These are phyloP conservation scores for Caenorhabditis tropicalis DNA, from an alignment of 1,140 invertebrate genomes.

Conservation along the genomic window DNA sequence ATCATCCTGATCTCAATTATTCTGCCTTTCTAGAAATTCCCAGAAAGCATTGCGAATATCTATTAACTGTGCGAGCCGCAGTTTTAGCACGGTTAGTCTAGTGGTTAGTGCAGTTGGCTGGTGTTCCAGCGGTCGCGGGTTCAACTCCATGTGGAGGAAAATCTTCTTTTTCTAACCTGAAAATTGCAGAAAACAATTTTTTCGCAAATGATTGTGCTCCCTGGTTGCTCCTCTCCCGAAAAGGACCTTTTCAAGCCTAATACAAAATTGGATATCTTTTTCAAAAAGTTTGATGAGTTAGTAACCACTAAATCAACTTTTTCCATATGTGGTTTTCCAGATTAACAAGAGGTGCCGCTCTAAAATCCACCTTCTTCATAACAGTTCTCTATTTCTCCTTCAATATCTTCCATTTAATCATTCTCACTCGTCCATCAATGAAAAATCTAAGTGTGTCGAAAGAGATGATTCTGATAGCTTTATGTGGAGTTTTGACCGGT, in stretches of 20 bases:
- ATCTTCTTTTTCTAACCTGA: too few species aligned
- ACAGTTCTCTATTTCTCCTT: neutral
- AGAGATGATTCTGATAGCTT: neutral
- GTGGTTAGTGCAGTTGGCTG: too few species aligned
- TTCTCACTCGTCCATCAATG: neutral
- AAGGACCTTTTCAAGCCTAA: neutral
- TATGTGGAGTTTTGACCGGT: constrained; percentile 8
- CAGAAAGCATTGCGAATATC: too few species aligned
- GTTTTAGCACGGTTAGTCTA: too few species aligned
- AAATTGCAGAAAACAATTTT: too few species aligned
- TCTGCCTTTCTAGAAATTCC: too few species aligned
- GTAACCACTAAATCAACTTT: too few species aligned
- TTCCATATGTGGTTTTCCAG: too few species aligned
- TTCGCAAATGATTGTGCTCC: constrained; percentile 4
- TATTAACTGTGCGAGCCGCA: too few species aligned
- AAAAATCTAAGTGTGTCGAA: neutral
- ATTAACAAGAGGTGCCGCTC: neutral
- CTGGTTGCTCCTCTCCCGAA: neutral
- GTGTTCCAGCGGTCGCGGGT: too few species aligned
- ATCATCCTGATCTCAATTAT: too few species aligned
- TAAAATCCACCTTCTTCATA: neutral
- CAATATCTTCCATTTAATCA: neutral
- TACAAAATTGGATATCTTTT: neutral
- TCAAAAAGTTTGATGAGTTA: constrained; percentile 4
- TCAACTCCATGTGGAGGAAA: too few species aligned